Conservation (phyloP, 2,888 invertebrate genomes). For the Torymus texanus region DNA sequence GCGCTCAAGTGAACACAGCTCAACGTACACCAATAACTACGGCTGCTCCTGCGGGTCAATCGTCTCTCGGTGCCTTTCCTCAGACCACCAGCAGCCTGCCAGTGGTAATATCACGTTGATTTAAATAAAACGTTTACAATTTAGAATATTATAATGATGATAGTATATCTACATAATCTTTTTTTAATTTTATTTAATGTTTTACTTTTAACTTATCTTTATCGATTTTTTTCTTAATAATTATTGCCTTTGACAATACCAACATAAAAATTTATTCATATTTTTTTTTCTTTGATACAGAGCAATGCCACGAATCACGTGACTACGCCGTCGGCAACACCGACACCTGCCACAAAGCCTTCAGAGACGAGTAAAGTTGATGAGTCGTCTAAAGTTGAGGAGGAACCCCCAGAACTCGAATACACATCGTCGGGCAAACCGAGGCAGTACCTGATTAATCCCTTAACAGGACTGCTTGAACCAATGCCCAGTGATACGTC, state of each 20-base stretch:
- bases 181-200: too few species aligned
- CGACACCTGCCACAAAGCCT: constrained; percentile 36
- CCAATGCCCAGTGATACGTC: constrained; percentile 84
- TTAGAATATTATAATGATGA: too few species aligned
- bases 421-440: constrained; percentile 81
- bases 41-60: constrained; percentile 60
- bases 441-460: constrained; percentile 91
- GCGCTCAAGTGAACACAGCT: constrained; percentile 66
- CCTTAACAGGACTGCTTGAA: constrained; percentile 90
- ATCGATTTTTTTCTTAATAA: too few species aligned
- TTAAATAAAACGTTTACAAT: neutral
- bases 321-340: constrained; percentile 40
- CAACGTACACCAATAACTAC: constrained; percentile 61
- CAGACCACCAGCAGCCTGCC: constrained; percentile 58
- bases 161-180: too few species aligned
- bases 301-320: constrained; percentile 58
- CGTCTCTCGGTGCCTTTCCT: constrained; percentile 67
- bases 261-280: neutral
- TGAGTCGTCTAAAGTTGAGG: constrained; percentile 61
- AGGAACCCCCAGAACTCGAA: constrained; percentile 76
- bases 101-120: constrained; percentile 44
- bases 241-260: too few species aligned
- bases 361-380: constrained; percentile 15
- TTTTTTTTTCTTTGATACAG: constrained; percentile 1
- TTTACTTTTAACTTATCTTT: too few species aligned